Evolutionary conservation across 2,113 vertebrate genomes (phyloP).

Genomic region (Urocitellus parryii): DNA sequence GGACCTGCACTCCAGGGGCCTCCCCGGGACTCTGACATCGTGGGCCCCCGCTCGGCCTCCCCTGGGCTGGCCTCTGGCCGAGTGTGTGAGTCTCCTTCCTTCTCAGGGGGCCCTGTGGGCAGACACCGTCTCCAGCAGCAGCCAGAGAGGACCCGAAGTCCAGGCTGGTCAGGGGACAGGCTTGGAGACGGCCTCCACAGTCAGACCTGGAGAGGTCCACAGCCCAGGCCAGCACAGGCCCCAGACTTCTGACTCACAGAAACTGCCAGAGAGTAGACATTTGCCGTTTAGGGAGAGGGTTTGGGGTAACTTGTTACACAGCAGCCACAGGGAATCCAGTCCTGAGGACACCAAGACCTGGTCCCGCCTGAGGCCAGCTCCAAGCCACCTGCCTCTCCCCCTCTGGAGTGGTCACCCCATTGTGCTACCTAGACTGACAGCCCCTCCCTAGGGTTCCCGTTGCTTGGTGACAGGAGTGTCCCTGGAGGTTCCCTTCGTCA

Average conservation of each 20-base stretch:
- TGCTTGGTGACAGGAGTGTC: not conserved
- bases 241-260: not conserved
- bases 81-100: too few species aligned
- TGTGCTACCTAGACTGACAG: rapidly evolving
- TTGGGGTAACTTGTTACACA: not conserved
- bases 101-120: not conserved
- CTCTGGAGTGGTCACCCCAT: too few species aligned
- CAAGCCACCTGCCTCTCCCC: not conserved
- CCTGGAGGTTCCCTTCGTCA: not conserved
- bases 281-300: not conserved
- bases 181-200: too few species aligned
- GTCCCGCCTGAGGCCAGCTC: too few species aligned
- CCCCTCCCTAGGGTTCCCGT: not conserved
- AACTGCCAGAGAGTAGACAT: not conserved
- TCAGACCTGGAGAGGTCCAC: not conserved
- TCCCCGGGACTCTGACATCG: too few species aligned
- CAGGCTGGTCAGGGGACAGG: not conserved
- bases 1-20: too few species aligned
- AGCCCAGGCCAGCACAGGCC: too few species aligned
- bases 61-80: too few species aligned
- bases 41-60: too few species aligned
- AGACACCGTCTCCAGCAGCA: not conserved
- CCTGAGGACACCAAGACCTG: too few species aligned
- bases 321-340: not conserved
- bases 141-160: not conserved